Evolutionary conservation across 2,113 vertebrate species (phyloP).

Genomic region (Cyanoderma ruficeps): DNA sequence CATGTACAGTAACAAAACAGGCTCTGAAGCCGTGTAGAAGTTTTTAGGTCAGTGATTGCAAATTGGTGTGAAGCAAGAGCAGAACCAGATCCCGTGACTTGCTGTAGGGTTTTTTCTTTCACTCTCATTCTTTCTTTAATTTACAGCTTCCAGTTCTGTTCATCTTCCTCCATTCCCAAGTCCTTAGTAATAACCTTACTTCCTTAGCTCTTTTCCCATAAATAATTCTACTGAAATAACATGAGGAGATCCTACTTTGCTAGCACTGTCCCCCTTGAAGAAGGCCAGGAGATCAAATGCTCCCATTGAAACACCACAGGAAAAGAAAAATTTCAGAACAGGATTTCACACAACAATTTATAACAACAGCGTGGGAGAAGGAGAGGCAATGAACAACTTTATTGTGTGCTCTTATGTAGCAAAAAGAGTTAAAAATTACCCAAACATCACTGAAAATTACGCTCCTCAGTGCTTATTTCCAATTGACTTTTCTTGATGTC

Average conservation of each 20-base stretch:
- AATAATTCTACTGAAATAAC: constrained; percentile 36
- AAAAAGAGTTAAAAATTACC: background rate
- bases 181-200: constrained; percentile 10
- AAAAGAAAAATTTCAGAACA: constrained; percentile 29
- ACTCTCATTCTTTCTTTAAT: constrained; percentile 20
- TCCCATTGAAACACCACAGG: background rate
- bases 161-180: constrained; percentile 23
- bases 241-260: background rate
- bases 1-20: background rate
- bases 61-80: background rate
- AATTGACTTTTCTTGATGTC: background rate
- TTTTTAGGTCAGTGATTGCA: background rate
- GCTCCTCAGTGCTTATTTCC: background rate
- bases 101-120: background rate
- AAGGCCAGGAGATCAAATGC: constrained; percentile 11
- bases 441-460: background rate
- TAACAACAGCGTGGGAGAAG: background rate
- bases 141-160: constrained; percentile 6
- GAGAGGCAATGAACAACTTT: background rate
- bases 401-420: background rate
- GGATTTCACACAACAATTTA: background rate
- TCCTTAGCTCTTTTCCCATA: constrained; percentile 18
- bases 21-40: background rate
- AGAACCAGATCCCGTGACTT: background rate
- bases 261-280: background rate